These are phyloP conservation scores for Oryzias dopingdopingensis DNA, from an alignment of 2,797 vertebrate genomes.

Conservation along the genomic window DNA sequence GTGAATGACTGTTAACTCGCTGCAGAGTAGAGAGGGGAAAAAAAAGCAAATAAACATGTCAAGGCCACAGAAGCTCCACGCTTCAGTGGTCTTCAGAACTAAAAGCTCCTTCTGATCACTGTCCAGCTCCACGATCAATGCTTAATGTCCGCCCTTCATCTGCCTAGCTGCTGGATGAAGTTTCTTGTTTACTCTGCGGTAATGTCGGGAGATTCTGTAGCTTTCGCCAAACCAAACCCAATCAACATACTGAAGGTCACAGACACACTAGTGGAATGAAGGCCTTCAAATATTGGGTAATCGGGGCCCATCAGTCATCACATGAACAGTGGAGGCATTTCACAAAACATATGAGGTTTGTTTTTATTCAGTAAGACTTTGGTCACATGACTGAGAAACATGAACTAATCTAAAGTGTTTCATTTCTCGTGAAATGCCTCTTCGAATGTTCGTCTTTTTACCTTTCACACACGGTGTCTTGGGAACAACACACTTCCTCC, in stretches of 20 bases:
- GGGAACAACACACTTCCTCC: conserved; percentile 82
- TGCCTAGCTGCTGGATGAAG: conserved; percentile 43
- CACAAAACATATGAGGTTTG: conserved; percentile 22
- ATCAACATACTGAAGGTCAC: conserved; percentile 57
- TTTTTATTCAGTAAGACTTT: conserved; percentile 12
- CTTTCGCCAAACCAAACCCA: conserved; percentile 67
- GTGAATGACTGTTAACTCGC: conserved; percentile 51
- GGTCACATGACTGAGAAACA: conserved; percentile 1
- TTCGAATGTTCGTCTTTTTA: conserved; percentile 25
- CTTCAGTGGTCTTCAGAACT: conserved; percentile 56
- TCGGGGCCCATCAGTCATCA: conserved; percentile 38
- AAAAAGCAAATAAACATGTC: conserved; percentile 62
- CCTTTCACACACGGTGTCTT: conserved; percentile 85
- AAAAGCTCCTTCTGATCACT: conserved; percentile 61
- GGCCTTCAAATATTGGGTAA: conserved; percentile 40
- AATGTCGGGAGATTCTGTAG: conserved; percentile 61
- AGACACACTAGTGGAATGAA: conserved; percentile 38
- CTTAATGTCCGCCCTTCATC: conserved; percentile 58
- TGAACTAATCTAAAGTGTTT: background rate
- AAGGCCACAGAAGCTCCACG: conserved; percentile 46
- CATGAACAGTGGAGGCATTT: conserved; percentile 30
- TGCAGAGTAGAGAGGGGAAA: conserved; percentile 48
- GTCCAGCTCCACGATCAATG: conserved; percentile 55
- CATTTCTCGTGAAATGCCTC: background rate
- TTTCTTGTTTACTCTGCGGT: conserved; percentile 68